Base-by-base conservation (phyloP, 2,797 vertebrate species). In the Chaetophractus vellerosus region DNA sequence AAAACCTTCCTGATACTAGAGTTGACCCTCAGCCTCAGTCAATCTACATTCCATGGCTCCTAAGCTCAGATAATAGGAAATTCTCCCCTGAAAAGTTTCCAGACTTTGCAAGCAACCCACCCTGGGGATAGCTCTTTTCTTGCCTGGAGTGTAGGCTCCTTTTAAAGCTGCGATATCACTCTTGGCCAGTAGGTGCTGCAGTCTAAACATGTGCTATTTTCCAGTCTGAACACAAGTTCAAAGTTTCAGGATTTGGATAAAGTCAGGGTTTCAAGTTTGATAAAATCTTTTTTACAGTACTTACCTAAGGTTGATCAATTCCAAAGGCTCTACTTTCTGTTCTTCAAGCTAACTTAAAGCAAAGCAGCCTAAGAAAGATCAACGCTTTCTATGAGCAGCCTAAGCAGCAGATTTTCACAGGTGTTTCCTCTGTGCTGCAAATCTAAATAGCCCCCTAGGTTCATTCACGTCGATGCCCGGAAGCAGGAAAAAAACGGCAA, bases 131-230 rank as follows among this genome's bases (percentile, higher is more conserved):
- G 33, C 6, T 31, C 41, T 19, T 10, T 31, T 93, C 48, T 66
- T 1, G 4, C 1, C 18, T 1, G 2, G 7, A 74, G 28, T 3
- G 2, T 6, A 1, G 31, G 9, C 15, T 6, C 28, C 59, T 63
- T 68, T 55, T 6, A 28, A 9, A 80, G 61, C n/a, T 68, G 88
- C 86, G 1, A 2, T 93, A 90, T 66, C 74, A 16, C 10, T 0
- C 55, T 72, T 7, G 59, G 81, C 97, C 97, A 95, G 95, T 66
- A 97, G 96, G 92, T 92, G 96, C 61, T 93, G 93, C 93, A 92
- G 19, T 83, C 28, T 14, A 78, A 63, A 86, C 96, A 48, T 3
- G 15, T 36, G 89, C 12, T 5, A 28, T 28, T 80, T 74, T 80
- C 72, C 78, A 33, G 12, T 6, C 81, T 84, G 33, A 9, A 24